These are phyloP conservation scores for Threskiornis aethiopicus DNA, from an alignment of 2,797 vertebrate genomes.

Conservation along the genomic window DNA sequence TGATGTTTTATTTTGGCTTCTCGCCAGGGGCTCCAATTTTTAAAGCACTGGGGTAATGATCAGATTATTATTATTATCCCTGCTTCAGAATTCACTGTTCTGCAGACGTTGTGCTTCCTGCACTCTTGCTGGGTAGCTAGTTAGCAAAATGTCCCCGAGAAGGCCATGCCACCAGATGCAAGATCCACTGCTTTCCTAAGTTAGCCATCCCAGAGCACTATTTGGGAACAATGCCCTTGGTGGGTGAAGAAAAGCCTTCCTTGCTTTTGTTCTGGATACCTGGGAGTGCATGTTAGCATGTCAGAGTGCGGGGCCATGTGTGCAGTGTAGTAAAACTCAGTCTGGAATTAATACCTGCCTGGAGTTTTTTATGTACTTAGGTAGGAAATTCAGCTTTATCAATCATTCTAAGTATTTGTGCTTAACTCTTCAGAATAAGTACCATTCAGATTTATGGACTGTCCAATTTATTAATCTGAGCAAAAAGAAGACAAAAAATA, in stretches of 20 bases:
- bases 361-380: background rate
- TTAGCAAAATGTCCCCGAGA: background rate
- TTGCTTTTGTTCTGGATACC: background rate
- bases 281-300: background rate
- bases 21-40: slow-evolving; percentile 6
- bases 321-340: background rate
- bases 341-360: background rate
- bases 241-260: background rate
- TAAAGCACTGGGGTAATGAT: background rate
- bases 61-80: slow-evolving; percentile 46
- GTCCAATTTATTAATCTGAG: background rate
- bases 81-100: background rate
- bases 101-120: background rate
- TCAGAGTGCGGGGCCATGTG: background rate
- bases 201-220: background rate
- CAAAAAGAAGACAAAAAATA: background rate
- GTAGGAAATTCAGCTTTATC: background rate
- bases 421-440: background rate
- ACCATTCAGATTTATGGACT: background rate
- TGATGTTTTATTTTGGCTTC: slow-evolving; percentile 57
- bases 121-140: background rate
- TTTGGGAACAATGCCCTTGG: background rate
- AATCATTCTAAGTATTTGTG: background rate
- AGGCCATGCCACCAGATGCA: background rate
- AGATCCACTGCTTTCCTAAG: background rate